Evolutionary conservation across 2,888 invertebrate genomes (phyloP).

Genomic region (Blastobasis lacticolella): DNA sequence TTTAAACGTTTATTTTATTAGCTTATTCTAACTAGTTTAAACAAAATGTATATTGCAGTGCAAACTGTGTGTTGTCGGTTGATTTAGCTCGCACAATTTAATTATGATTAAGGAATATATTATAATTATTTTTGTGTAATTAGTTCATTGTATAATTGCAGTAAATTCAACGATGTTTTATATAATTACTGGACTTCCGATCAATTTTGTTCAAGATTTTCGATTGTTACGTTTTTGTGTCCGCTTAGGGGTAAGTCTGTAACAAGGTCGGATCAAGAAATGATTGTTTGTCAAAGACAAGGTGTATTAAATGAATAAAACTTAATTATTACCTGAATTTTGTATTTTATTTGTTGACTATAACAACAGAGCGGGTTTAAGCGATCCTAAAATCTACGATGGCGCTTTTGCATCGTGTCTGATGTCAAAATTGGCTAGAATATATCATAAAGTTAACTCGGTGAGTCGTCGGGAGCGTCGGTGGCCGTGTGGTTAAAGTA

Average conservation of each 20-base stretch:
- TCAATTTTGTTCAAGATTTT: no score
- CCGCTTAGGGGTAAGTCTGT: neutral
- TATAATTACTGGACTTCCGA: no score
- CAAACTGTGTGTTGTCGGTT: conserved; percentile 26
- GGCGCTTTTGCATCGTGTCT: no score
- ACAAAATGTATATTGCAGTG: conserved; percentile 32
- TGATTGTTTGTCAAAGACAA: conserved; percentile 25
- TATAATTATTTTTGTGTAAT: conserved; percentile 17
- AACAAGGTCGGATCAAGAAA: conserved; percentile 19
- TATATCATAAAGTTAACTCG: no score
- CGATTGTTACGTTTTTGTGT: no score
- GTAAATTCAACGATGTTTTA: no score
- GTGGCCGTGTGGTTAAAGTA: no score
- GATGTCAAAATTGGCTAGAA: no score
- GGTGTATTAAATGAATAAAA: conserved; percentile 39
- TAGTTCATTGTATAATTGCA: no score
- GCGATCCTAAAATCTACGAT: neutral
- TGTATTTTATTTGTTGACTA: conserved; percentile 12
- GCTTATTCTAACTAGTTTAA: conserved; percentile 20
- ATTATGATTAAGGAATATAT: conserved; percentile 21
- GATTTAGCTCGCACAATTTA: conserved; percentile 43
- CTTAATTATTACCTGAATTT: conserved; percentile 28
- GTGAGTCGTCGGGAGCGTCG: no score
- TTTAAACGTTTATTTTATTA: conserved; percentile 41
- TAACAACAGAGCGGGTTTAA: neutral